Evolutionary conservation across 2,113 vertebrate species (phyloP).

Genomic region (Pedionomus torquatus): DNA sequence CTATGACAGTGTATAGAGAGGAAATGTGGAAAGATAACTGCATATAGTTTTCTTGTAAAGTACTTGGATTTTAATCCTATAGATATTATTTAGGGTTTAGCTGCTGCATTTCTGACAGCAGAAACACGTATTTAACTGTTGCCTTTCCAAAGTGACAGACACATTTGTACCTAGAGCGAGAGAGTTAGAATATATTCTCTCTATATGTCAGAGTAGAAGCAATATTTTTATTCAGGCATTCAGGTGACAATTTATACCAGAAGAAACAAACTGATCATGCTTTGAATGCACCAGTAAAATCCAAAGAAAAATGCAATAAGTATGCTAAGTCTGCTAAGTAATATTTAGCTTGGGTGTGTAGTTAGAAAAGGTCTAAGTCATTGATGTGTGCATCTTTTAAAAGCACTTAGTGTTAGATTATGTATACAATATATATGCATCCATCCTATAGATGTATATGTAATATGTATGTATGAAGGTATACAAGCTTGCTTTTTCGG

Average conservation of each 20-base stretch:
- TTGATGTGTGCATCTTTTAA: neutral
- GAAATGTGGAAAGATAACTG: constrained; percentile 21
- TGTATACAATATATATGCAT: neutral
- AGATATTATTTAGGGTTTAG: constrained; percentile 42
- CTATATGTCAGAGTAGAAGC: constrained; percentile 27
- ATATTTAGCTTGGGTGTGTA: neutral
- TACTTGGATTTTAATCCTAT: neutral
- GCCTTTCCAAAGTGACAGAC: constrained; percentile 65
- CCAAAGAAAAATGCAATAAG: neutral
- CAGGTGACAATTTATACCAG: constrained; percentile 50
- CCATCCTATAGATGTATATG: neutral
- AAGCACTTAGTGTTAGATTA: neutral
- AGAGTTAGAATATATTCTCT: constrained; percentile 30
- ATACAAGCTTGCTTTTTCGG: neutral
- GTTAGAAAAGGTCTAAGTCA: neutral
- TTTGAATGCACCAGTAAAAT: neutral
- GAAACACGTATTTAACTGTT: constrained; percentile 55
- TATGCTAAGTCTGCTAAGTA: neutral
- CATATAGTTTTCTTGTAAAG: constrained; percentile 14
- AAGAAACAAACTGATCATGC: constrained; percentile 50
- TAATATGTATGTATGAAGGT: neutral
- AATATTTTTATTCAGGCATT: constrained; percentile 55
- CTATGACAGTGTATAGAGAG: neutral
- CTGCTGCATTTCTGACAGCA: constrained; percentile 67
- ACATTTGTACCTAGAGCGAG: constrained; percentile 34